Conservation (phyloP, 2,888 invertebrate species). For the Steinernema carpocapsae region DNA sequence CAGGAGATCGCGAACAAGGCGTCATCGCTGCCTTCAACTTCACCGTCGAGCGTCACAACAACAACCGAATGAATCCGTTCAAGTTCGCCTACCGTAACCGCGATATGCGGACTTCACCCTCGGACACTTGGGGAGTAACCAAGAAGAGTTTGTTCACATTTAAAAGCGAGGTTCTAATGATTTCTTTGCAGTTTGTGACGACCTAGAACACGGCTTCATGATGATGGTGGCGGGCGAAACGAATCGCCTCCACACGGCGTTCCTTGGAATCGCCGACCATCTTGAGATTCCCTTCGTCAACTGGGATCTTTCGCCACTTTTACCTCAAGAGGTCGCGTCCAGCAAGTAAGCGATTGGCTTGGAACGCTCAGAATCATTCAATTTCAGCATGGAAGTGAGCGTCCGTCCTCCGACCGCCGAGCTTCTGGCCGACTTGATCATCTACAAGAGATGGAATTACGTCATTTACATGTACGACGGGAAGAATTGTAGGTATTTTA, state of each 20-base stretch:
- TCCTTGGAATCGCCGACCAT: conserved; percentile 45
- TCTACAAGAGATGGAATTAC: conserved; percentile 87
- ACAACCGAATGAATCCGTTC: conserved; percentile 46
- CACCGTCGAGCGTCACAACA: conserved; percentile 44
- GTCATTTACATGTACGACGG: conserved; percentile 89
- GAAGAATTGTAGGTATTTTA: conserved; percentile 78
- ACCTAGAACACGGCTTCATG: conserved; percentile 67
- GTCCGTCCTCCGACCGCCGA: conserved; percentile 94
- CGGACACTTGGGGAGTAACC: conserved; percentile 53
- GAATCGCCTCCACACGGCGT: conserved; percentile 49
- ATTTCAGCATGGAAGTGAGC: conserved; percentile 70
- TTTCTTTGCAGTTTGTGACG: conserved; percentile 60
- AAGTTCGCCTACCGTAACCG: conserved; percentile 45
- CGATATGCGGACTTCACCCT: conserved; percentile 47
- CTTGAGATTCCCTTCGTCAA: conserved; percentile 57
- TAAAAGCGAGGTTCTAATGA: not conserved
- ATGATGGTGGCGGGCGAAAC: conserved; percentile 60
- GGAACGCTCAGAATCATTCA: not conserved
- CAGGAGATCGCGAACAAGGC: conserved; percentile 56
- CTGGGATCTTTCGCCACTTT: conserved; percentile 47
- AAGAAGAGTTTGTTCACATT: conserved; percentile 40
- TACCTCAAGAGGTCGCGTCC: conserved; percentile 14
- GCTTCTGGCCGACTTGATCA: conserved; percentile 91
- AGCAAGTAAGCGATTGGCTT: conserved; percentile 12
- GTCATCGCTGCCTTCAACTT: conserved; percentile 49